Base-by-base conservation (phyloP, 2,797 vertebrate genomes). In the Bucorvus abyssinicus region DNA sequence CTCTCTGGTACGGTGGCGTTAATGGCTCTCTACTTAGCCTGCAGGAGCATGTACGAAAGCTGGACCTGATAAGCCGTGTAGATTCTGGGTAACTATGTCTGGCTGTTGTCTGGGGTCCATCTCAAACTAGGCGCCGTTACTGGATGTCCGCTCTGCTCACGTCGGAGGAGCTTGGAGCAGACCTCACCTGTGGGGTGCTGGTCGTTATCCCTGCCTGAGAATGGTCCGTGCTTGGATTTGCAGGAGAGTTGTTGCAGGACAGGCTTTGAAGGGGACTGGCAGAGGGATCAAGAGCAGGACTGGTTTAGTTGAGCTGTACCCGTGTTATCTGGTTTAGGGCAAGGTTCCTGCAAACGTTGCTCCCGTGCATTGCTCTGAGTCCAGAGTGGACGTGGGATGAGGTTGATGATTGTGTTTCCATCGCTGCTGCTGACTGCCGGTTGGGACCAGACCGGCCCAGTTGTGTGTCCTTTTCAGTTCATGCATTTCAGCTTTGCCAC, bases 131-230 rank as follows among this genome's bases (percentile, higher is more conserved):
- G 20, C 26, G 20, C 63, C 65, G 0, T 61, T 84, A 36, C 8
- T n/a, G 45, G 8, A 17, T 86, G 49, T 61, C 50, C 1, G 0
- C 40, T 77, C 53, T 52, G 42, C 49, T 84, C 0, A 0, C 49
- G 16, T 47, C 47, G 11, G 18, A 14, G 56, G 77, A 88, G 23
- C 38, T n/a, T 50, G 70, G 80, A 65, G 34, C 47, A 65, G 47
- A 38, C 10, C 44, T 87, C 60, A 36, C 47, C 40, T 85, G 56
- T 2, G 17, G 70, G 65, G 44, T 1, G 2, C 7, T 65, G 50
- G 17, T 50, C 44, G 30, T n/a, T 73, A 10, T 7, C 38, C 65
- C 26, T 56, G 36, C 34, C 53, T 6, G 10, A 50, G 75, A 71
- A 76, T 42, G 77, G 27, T 29, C 61, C 0, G 0, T 74, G 77